These are phyloP conservation scores for Trachymyrmex septentrionalis DNA, from an alignment of 1,140 invertebrate species.

Conservation along the genomic window DNA sequence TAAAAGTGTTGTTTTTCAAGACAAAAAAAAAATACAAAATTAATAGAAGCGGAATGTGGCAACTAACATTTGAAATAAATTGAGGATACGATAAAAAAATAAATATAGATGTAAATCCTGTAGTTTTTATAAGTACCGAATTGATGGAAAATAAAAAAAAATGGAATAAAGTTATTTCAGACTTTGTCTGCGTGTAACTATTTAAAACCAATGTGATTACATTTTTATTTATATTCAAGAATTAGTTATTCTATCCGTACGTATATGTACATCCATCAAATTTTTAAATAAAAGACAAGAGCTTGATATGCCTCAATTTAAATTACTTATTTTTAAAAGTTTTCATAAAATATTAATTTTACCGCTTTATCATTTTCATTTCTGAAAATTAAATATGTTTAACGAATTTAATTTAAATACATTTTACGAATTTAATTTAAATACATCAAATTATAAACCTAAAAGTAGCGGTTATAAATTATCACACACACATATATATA, in stretches of 20 bases:
- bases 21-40: not conserved
- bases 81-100: not conserved
- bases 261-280: not conserved
- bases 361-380: not conserved
- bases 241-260: not conserved
- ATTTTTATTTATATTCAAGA: conserved; percentile 12
- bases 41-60: not conserved
- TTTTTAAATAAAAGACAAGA: not conserved
- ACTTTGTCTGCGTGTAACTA: not conserved
- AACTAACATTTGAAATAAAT: not conserved
- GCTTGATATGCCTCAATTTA: not conserved
- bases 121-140: conserved; percentile 3
- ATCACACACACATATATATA: no score
- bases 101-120: conserved; percentile 14
- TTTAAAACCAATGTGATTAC: not conserved
- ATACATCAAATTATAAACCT: conserved; percentile 1
- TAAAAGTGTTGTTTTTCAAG: not conserved
- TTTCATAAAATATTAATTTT: not conserved
- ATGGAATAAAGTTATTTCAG: not conserved
- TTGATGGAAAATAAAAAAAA: not conserved
- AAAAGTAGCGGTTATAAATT: conserved; percentile 23
- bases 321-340: not conserved
- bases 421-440: conserved; percentile 23
- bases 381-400: not conserved
- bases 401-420: not conserved